Conservation (phyloP, 37 sponge, comb jelly and placozoan species). For the Spongia lamella region DNA sequence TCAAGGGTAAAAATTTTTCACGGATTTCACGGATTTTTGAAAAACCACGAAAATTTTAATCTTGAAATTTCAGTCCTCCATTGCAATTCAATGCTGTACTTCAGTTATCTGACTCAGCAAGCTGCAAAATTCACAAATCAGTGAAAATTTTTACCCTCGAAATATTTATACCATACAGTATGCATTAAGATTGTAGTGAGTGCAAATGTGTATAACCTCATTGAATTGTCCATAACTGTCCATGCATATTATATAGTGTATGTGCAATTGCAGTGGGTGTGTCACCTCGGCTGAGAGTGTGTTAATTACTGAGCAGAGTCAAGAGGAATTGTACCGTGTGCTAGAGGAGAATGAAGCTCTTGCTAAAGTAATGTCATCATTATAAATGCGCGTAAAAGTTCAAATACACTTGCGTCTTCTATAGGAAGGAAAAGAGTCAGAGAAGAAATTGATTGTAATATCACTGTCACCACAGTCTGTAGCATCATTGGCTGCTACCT, state of each 20-base stretch:
- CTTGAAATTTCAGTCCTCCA: too few relatives aligned
- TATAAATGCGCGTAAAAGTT: too few relatives aligned
- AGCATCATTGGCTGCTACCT: slow-evolving; percentile 82
- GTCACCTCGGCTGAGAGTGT: slow-evolving; percentile 98
- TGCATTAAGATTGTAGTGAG: not conserved
- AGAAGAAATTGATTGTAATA: slow-evolving; percentile 58
- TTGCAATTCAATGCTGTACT: too few relatives aligned
- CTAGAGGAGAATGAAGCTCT: slow-evolving; percentile 34
- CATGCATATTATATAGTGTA: not conserved
- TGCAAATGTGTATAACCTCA: not conserved
- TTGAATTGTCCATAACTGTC: not conserved
- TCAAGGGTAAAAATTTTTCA: too few relatives aligned
- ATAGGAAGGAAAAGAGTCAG: slow-evolving; percentile 10
- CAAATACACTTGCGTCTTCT: too few relatives aligned
- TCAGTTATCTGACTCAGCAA: too few relatives aligned
- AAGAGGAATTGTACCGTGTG: slow-evolving; percentile 69
- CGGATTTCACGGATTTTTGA: too few relatives aligned
- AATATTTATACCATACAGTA: too few relatives aligned
- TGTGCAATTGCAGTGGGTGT: slow-evolving; percentile 77
- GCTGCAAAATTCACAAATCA: too few relatives aligned
- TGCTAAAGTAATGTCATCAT: slow-evolving; percentile 25
- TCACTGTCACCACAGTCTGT: slow-evolving; percentile 91
- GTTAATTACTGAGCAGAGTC: slow-evolving; percentile 84
- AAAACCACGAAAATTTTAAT: too few relatives aligned
- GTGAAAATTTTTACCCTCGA: too few relatives aligned